These are phyloP conservation scores for Silurus lanzhouensis DNA, from an alignment of 2,797 vertebrate species.

Conservation along the genomic window DNA sequence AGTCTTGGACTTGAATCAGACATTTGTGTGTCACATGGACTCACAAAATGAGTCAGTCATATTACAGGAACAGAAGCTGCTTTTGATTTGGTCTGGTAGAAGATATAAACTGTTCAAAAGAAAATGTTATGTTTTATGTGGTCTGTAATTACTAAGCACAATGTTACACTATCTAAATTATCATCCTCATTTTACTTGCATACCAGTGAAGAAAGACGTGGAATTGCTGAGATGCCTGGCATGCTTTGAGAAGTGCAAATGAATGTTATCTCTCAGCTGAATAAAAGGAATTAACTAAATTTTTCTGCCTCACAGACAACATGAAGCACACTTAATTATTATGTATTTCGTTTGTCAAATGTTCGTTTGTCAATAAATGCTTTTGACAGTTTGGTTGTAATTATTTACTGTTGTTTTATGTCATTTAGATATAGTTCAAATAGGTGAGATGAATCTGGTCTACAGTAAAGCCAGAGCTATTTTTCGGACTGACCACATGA, in stretches of 20 bases:
- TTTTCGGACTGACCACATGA: constrained; percentile 20
- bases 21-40: background rate
- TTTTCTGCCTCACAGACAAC: constrained; percentile 50
- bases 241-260: constrained; percentile 51
- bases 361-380: constrained; percentile 47
- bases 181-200: constrained; percentile 41
- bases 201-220: constrained; percentile 42
- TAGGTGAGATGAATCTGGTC: constrained; percentile 19
- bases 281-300: constrained; percentile 51
- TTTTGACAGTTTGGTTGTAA: constrained; percentile 38
- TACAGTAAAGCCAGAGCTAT: constrained; percentile 9
- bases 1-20: constrained; percentile 1
- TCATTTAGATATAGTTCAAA: constrained; percentile 32
- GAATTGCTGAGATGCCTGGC: constrained; percentile 52
- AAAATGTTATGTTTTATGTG: constrained; percentile 8
- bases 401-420: constrained; percentile 46
- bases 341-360: constrained; percentile 57
- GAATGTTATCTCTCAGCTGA: constrained; percentile 56
- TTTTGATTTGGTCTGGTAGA: background rate
- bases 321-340: constrained; percentile 56
- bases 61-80: background rate
- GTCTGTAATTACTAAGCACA: constrained; percentile 37
- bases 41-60: background rate
- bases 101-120: background rate
- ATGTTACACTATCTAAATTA: constrained; percentile 50